Conservation (phyloP, 2,888 invertebrate genomes). For the Eretmocerus hayati region DNA sequence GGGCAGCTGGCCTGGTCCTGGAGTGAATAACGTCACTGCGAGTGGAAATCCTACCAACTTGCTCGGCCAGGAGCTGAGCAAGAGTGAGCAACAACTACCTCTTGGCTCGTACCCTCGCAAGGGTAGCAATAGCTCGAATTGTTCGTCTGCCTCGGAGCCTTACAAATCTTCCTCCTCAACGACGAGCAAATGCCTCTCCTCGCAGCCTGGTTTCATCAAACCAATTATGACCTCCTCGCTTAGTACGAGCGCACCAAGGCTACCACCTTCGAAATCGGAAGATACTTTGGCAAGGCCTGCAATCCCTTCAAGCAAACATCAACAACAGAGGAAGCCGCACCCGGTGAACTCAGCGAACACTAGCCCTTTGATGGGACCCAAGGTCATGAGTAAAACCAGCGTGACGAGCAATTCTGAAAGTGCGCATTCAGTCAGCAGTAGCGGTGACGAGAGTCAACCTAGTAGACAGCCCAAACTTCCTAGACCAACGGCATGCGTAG, state of each 20-base stretch:
- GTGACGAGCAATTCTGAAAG: constrained; percentile 50
- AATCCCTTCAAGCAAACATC: constrained; percentile 41
- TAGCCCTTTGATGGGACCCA: constrained; percentile 61
- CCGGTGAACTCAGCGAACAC: constrained; percentile 62
- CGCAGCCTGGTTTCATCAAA: constrained; percentile 8
- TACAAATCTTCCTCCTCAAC: constrained; percentile 26
- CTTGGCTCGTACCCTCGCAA: constrained; percentile 37
- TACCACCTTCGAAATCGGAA: constrained; percentile 74
- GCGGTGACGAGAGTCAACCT: constrained; percentile 35
- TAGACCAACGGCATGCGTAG: constrained; percentile 43
- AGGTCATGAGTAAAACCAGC: constrained; percentile 42
- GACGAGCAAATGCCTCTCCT: constrained; percentile 22
- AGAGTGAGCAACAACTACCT: constrained; percentile 70
- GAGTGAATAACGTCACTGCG: constrained; percentile 52
- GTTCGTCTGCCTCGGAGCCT: constrained; percentile 34
- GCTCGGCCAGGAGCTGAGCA: constrained; percentile 66
- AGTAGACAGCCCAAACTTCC: constrained; percentile 27
- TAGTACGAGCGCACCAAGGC: constrained; percentile 37
- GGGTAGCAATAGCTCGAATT: constrained; percentile 37
- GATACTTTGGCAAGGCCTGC: constrained; percentile 56
- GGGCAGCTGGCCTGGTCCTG: constrained; percentile 83
- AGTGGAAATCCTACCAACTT: constrained; percentile 50
- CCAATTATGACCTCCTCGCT: too few species aligned
- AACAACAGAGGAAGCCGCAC: constrained; percentile 44
- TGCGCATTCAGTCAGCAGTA: constrained; percentile 54